Evolutionary conservation across 2,888 invertebrate genomes (phyloP), one percentile per base, ranked within the genome.

Genomic region (Drosophila anceps): DNA sequence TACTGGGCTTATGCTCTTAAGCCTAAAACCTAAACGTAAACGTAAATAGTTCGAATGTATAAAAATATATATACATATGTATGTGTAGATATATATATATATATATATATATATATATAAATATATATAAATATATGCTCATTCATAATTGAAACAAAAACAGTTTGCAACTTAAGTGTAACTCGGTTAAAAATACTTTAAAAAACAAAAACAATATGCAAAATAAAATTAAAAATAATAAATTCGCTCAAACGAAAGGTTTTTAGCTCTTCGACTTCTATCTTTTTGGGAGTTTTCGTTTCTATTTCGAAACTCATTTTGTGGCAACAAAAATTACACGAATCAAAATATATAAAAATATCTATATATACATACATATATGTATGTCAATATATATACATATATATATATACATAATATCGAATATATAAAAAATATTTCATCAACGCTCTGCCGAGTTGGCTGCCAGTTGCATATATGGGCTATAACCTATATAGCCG

Each of bases 181-280:
- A 64, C 37, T 53, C 48, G 69, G 46, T 48, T 43, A 67, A 67
- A 73, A 80, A 76, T 70, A 79, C 70, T 54, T 54, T 18, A 12
- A 69, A 78, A 75, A 72, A 78, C 62, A 78, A 75, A 72, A 78
- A 64, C 43, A 70, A 51, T 51, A 68, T 73, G 35, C 44, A 64
- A 75, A 69, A 71, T 55, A 54, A 60, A 72, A 64, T 68, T 58
- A 69, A 62, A 73, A 67, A 71, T 87, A 80, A 88, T 89, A 90
- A 86, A 90, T 89, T 86, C 88, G 85, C 72, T 89, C 57, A 54
- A 82, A 89, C 90, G 90, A 88, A 90, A 86, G 85, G 88, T 81
- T 86, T 63, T 48, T 48, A 27, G 24, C 29, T 43, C 43, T 29
- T 31, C 37, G 39, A 54, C 18, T 62, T 48, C 62, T 12, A 27